These are phyloP conservation scores for Potorous gilbertii DNA, from an alignment of 2,797 vertebrate species.

Conservation along the genomic window DNA sequence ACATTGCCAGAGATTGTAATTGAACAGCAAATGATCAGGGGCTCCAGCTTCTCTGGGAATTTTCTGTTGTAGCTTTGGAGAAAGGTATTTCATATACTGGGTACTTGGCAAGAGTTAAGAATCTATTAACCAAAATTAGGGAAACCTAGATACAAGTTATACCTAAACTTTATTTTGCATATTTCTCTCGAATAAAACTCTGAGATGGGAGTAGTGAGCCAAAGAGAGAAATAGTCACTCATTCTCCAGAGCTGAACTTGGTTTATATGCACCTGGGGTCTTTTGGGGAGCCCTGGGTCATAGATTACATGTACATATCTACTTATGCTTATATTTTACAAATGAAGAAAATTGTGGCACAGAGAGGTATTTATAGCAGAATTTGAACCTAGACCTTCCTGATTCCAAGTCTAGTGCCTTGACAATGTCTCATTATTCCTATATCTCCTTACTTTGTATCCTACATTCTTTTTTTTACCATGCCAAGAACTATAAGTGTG, in stretches of 20 bases:
- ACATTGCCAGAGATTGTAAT: not conserved
- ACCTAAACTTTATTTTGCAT: not conserved
- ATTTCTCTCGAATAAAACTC: not conserved
- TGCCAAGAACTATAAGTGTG: no score
- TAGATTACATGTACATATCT: not conserved
- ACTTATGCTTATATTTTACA: not conserved
- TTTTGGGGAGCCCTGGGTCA: not conserved
- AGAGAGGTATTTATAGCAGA: no score
- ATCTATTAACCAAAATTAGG: not conserved
- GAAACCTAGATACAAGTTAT: not conserved
- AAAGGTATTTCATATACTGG: not conserved
- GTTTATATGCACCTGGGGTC: not conserved
- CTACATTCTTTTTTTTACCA: no score
- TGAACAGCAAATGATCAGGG: not conserved
- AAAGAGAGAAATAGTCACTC: not conserved
- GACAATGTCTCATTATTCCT: no score
- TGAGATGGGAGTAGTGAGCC: not conserved
- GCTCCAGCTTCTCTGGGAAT: not conserved
- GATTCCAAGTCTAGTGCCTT: no score
- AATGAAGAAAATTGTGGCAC: no score
- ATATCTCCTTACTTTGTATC: no score
- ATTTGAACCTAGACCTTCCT: no score
- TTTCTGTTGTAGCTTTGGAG: not conserved
- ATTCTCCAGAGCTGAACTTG: not conserved
- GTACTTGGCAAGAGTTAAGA: not conserved